Evolutionary conservation across 2,797 vertebrate species (phyloP).

Genomic region (Squalus acanthias): DNA sequence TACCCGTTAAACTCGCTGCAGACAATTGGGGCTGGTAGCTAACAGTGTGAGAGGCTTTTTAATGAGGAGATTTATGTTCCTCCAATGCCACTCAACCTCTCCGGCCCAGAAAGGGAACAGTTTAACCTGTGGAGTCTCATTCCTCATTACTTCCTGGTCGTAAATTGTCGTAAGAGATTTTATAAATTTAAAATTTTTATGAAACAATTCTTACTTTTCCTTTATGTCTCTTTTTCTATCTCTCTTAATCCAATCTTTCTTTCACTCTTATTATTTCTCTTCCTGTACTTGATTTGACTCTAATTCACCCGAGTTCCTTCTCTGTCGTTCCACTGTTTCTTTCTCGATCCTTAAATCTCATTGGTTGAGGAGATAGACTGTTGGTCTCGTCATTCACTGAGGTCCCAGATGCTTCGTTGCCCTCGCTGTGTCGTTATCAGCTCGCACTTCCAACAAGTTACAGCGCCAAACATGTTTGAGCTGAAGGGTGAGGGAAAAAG

Average conservation of each 20-base stretch:
- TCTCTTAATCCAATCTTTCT: neutral
- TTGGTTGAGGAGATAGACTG: neutral
- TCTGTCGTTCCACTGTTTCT: too few species aligned
- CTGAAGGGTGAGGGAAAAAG: too few species aligned
- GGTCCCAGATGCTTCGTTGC: neutral
- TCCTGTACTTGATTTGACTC: neutral
- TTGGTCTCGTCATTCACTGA: neutral
- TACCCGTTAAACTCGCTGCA: too few species aligned
- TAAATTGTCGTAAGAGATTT: neutral
- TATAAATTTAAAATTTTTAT: neutral
- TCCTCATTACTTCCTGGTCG: neutral
- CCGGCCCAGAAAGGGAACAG: too few species aligned
- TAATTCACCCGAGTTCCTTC: too few species aligned
- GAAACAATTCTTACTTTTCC: neutral
- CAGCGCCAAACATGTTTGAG: too few species aligned
- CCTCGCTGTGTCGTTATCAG: too few species aligned
- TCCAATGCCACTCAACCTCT: neutral
- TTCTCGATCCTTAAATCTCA: neutral
- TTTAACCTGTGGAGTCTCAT: too few species aligned
- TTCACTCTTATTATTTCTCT: neutral
- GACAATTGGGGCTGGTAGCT: too few species aligned
- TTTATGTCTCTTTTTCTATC: too few species aligned
- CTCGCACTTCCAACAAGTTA: too few species aligned
- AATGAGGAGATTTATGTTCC: neutral
- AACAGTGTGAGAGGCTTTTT: neutral